Evolutionary conservation across 2,797 vertebrate species (phyloP).

Genomic region (Coluber constrictor): DNA sequence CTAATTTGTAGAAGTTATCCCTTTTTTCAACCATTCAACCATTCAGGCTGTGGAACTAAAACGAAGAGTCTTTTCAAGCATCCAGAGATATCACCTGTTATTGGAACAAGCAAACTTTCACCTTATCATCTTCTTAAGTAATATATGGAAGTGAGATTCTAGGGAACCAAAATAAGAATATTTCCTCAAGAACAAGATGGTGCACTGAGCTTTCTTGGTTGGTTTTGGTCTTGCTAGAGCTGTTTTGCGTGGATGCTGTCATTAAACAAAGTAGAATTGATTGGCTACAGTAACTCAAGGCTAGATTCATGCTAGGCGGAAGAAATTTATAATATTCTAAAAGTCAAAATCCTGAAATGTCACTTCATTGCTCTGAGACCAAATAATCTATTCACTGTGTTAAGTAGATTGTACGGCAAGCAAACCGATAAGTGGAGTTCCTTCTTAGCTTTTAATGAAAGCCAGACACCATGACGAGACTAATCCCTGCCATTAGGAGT

Average conservation of each 20-base stretch:
- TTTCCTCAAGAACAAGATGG: neutral
- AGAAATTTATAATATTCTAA: constrained; percentile 59
- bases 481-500: constrained; percentile 65
- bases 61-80: neutral
- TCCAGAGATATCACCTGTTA: neutral
- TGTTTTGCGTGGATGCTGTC: constrained; percentile 43
- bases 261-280: constrained; percentile 65
- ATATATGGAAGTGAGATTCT: neutral
- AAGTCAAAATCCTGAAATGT: constrained; percentile 61
- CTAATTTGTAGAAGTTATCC: neutral
- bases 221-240: neutral
- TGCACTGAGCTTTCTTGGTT: neutral
- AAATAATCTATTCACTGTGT: constrained; percentile 59
- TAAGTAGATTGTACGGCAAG: constrained; percentile 44
- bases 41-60: neutral
- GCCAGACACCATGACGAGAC: constrained; percentile 63
- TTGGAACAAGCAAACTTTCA: neutral
- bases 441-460: constrained; percentile 54
- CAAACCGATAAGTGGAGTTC: constrained; percentile 50
- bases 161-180: neutral
- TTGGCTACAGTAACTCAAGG: constrained; percentile 60
- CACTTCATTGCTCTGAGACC: constrained; percentile 57
- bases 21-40: neutral
- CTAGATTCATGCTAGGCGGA: constrained; percentile 58
- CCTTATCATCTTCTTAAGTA: neutral